Conservation (phyloP, 2,113 vertebrate species). For the Engystomops pustulosus region DNA sequence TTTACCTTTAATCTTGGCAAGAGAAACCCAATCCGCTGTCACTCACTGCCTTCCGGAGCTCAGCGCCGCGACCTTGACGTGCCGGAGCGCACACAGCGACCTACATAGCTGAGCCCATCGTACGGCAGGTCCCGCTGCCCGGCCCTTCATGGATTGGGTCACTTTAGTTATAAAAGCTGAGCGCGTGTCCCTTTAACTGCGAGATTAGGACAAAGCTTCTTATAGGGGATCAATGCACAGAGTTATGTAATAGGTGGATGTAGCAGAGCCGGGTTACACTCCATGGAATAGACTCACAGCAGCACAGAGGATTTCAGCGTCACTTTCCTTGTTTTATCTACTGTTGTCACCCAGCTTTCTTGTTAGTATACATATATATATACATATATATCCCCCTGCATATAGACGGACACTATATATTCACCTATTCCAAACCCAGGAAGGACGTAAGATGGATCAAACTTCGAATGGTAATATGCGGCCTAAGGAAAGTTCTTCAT, state of each 20-base stretch:
- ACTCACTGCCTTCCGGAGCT: constrained; percentile 33
- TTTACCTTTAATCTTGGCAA: constrained; percentile 63
- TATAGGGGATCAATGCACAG: background rate
- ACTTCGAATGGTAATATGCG: background rate
- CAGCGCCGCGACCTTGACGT: constrained; percentile 35
- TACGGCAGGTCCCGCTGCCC: background rate
- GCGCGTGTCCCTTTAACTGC: background rate
- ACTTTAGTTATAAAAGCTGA: too few relatives aligned
- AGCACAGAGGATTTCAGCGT: constrained; percentile 1
- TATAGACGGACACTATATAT: background rate
- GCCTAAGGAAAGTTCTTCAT: constrained; percentile 19
- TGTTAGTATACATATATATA: too few relatives aligned
- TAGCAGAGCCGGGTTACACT: background rate
- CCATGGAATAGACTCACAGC: background rate
- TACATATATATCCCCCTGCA: too few relatives aligned
- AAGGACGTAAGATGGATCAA: background rate
- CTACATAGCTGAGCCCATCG: constrained; percentile 36
- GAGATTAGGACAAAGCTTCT: background rate
- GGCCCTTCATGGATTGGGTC: too few relatives aligned
- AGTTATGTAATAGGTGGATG: background rate
- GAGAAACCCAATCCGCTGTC: constrained; percentile 55
- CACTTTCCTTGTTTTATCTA: too few relatives aligned
- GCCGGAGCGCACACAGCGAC: constrained; percentile 17
- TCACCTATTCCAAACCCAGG: background rate
- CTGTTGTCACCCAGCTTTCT: background rate